A percentile compares a stretch with the other conserved stretches of the same genome.
These are phyloP conservation scores for Apodemia mormo DNA, from an alignment of 2,888 invertebrate genomes.

Conservation along the genomic window DNA sequence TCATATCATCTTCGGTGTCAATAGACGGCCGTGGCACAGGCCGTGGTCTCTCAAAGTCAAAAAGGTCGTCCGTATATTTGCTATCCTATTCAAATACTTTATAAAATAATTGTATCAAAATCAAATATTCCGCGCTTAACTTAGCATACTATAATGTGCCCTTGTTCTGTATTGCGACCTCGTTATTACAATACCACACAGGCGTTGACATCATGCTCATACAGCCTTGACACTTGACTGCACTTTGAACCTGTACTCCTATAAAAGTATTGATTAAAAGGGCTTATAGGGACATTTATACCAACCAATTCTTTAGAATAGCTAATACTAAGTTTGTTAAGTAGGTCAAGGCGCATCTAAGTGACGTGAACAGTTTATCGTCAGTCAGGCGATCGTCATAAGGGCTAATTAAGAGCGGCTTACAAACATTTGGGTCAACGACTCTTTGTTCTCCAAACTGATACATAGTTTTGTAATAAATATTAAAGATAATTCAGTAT, in stretches of 20 bases:
- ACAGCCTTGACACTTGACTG: constrained; percentile 37
- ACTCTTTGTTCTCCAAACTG: constrained; percentile 61
- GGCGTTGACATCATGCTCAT: constrained; percentile 31
- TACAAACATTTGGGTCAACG: constrained; percentile 66
- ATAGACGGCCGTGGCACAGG: too few species aligned
- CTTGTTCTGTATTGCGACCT: constrained; percentile 54
- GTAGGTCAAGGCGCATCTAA: constrained; percentile 62
- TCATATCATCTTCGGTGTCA: too few species aligned
- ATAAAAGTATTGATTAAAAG: constrained; percentile 27
- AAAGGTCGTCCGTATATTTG: too few species aligned
- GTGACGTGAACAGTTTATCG: constrained; percentile 57
- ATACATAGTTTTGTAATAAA: constrained; percentile 48
- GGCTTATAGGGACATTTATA: constrained; percentile 30
- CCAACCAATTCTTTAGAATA: constrained; percentile 51
- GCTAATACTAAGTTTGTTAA: constrained; percentile 42
- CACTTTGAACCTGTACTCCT: constrained; percentile 36
- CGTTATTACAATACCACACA: constrained; percentile 32
- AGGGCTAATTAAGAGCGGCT: constrained; percentile 57
- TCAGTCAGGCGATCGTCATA: constrained; percentile 45
- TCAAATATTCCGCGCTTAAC: not conserved
- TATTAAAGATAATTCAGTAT: constrained; percentile 25
- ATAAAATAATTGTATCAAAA: too few species aligned
- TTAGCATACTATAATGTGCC: constrained; percentile 39
- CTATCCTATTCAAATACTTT: too few species aligned
- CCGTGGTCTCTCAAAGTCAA: too few species aligned